A percentile compares a stretch with the other conserved stretches of the same genome.
phyloP scores from a whole-genome alignment of 2,113 vertebrate species.

The Acanthochromis polyacanthus region DNA sequence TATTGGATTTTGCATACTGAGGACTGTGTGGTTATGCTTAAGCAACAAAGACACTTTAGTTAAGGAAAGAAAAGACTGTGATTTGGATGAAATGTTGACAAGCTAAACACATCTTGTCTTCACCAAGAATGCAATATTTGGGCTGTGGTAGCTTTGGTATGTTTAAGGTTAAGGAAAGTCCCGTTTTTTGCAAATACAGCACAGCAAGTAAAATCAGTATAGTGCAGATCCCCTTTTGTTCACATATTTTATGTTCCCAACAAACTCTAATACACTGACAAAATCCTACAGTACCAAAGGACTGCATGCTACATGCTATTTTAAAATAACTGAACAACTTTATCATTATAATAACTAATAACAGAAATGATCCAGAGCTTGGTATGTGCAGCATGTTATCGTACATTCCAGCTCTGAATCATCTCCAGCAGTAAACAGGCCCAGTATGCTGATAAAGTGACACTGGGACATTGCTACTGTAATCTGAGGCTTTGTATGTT shows the following conservation, averaged over 20 bases:
- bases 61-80: not conserved
- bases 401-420: not conserved
- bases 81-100: not conserved
- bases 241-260: not conserved
- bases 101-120: too few species aligned
- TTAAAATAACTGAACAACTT: not conserved
- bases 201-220: too few species aligned
- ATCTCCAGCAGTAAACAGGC: conserved; percentile 17
- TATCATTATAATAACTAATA: not conserved
- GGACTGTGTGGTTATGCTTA: not conserved
- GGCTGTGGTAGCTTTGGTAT: too few species aligned
- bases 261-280: not conserved
- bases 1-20: not conserved
- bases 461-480: not conserved
- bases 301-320: not conserved
- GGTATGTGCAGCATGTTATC: not conserved
- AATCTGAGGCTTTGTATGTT: conserved; percentile 44
- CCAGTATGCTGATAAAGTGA: conserved; percentile 36
- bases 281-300: not conserved
- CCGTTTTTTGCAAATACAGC: too few species aligned
- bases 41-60: not conserved
- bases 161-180: too few species aligned
- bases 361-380: conserved; percentile 6
- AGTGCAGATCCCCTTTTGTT: not conserved
- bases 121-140: too few species aligned